Base-by-base conservation (phyloP, 2,888 invertebrate genomes). In the Catocala sponsa region DNA sequence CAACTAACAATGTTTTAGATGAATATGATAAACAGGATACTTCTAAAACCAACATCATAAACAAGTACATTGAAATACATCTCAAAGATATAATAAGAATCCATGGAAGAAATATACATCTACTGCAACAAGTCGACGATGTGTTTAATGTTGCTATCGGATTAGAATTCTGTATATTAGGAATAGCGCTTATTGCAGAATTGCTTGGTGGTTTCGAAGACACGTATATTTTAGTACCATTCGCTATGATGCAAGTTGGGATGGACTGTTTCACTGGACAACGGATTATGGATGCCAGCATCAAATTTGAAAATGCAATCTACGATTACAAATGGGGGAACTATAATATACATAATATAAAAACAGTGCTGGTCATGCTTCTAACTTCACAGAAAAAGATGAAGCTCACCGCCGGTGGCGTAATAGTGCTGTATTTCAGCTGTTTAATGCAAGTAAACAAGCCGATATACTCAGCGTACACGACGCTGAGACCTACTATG, bases 391-490 rank as follows among this genome's bases (percentile, higher is more conserved):
- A 91, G 65, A 90, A 84, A 61, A 82, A 83, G 0, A 64, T 89
- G 71, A 80, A 64, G 2, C 43, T 91, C 6, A 84, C 90, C 0
- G 90, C 89, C 1, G 91, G 90, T 0, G 87, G 88, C 0, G 70
- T 91, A 0, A 74, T 81, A 0, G 74, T 71, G 42, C 66, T 90
- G 42, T 84, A 78, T 53, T 88, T 81, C 42, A 72, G 73, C 9
- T 85, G 84, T 12, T 65, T 91, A 4, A 87, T 88, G 87, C 76
- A 79, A 1, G 78, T 91, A 0, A 66, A 85, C 4, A 87, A 71
- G 50, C 80, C 81, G 0, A 79, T 87, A 41, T 91, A 90, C 65
- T 89, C 90, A 0, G 80, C 86, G 6, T 90, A 87, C 50, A 87
- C 88, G 1, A 84, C 90, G 12, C 65, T 91, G 15, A 82, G 83